These are phyloP conservation scores for Bombus cullumanus DNA, from an alignment of 1,140 invertebrate species.

Conservation along the genomic window DNA sequence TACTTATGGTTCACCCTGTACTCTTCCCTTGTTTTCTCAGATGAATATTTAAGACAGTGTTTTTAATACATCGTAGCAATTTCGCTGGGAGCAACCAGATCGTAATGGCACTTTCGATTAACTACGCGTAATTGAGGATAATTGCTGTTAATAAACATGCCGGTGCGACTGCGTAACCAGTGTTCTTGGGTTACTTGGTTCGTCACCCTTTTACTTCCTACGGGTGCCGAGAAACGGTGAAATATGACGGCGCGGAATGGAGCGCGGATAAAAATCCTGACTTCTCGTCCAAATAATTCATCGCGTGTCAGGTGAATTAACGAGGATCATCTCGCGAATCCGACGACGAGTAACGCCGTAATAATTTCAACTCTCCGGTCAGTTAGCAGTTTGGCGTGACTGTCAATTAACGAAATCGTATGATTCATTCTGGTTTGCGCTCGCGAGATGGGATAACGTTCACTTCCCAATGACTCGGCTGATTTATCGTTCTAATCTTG, in stretches of 20 bases:
- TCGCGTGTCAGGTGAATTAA: neutral
- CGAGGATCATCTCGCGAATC: neutral
- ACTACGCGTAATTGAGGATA: neutral
- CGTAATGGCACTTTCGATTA: neutral
- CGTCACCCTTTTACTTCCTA: neutral
- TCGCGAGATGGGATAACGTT: neutral
- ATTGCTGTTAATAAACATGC: constrained; percentile 6
- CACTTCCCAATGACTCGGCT: neutral
- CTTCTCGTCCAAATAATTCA: neutral
- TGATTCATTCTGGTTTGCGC: neutral
- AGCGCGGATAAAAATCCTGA: neutral
- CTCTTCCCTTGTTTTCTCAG: no score
- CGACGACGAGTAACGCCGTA: neutral
- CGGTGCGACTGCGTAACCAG: neutral
- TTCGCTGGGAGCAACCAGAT: neutral
- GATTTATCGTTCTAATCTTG: constrained; percentile 17
- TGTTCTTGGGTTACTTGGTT: neutral
- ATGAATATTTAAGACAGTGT: neutral
- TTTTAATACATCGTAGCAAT: neutral
- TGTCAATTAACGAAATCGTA: constrained; percentile 29
- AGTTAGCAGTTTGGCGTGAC: neutral
- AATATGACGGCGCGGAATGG: neutral
- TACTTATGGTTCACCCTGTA: no score
- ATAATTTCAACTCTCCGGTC: neutral
- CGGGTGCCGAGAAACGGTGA: neutral